A percentile compares a stretch with the other conserved stretches of the same genome.
Evolutionary conservation across 2,888 invertebrate genomes (phyloP).

Genomic region (Pyrochroa serraticornis): DNA sequence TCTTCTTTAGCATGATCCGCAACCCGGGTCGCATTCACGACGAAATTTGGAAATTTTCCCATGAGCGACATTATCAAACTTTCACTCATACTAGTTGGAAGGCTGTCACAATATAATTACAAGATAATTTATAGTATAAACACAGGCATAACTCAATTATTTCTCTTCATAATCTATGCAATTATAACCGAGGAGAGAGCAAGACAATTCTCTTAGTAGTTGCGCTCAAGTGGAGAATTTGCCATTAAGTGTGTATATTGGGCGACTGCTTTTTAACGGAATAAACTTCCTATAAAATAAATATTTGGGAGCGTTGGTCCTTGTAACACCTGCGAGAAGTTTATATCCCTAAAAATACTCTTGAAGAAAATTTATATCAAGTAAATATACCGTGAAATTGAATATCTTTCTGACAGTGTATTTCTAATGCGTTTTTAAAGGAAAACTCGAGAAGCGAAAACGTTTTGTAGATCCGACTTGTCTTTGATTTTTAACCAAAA

Average conservation of each 20-base stretch:
- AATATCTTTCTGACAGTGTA: slow-evolving; percentile 42
- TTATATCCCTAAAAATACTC: slow-evolving; percentile 40
- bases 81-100: slow-evolving; percentile 33
- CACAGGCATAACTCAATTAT: slow-evolving; percentile 34
- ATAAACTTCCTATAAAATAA: slow-evolving; percentile 16
- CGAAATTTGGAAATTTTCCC: slow-evolving; percentile 27
- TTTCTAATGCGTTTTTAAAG: slow-evolving; percentile 37
- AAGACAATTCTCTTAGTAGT: slow-evolving; percentile 17
- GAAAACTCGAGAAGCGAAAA: slow-evolving; percentile 30
- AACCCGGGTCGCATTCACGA: slow-evolving; percentile 9
- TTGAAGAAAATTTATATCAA: slow-evolving; percentile 43
- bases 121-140: slow-evolving; percentile 37
- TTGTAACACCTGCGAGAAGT: slow-evolving; percentile 42
- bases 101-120: slow-evolving; percentile 36
- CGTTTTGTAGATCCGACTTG: slow-evolving; percentile 24
- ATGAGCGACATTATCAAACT: slow-evolving; percentile 32
- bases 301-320: slow-evolving; percentile 36
- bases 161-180: slow-evolving; percentile 35
- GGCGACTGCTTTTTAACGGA: background rate
- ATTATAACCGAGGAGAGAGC: slow-evolving; percentile 29
- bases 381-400: slow-evolving; percentile 47
- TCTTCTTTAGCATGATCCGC: slow-evolving; percentile 11
- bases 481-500: slow-evolving; percentile 23
- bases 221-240: background rate
- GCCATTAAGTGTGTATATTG: background rate